Base-by-base conservation (phyloP, 2,888 invertebrate species). In the Xestia sexstrigata region DNA sequence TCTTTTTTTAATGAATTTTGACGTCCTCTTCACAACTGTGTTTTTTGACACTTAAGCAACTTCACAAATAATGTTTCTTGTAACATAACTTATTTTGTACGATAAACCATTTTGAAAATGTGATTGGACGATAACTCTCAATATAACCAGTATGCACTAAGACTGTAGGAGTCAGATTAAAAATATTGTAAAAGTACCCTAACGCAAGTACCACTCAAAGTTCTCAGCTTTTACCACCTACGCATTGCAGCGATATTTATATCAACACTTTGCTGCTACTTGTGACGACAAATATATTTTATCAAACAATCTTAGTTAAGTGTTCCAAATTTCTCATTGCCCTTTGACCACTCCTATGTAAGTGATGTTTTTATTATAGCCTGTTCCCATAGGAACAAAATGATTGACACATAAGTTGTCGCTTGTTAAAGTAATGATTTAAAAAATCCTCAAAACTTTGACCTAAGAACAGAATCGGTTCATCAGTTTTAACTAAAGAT, bases 141-240 rank as follows among this genome's bases (percentile, higher is more conserved):
- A 45, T 35, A 30, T 20, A 77, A 63, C 55, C 45, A 35, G 23
- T 35, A 35, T 39, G 15, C 11, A 11, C 17, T 67, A 26, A 55
- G 7, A n/a, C n/a, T 55, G 58, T 73, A 68, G 74, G 65, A 47
- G 80, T 71, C n/a, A 70, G 39, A 74, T 74, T 74, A 58, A 77
- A 76, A 74, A 68, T 20, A 62, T 52, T 66, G 30, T 66, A 52
- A 30, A 26, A 47, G 45, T 70, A 55, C n/a, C 60, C 45, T 63
- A 84, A 83, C 73, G 70, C 74, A 55, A 72, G 84, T 79, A 49
- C n/a, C 26, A 52, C 70, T 69, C 45, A 52, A 76, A 58, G 52
- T 77, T 63, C 39, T 65, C 30, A 81, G 42, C 11, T 62, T 67
- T 52, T 49, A 47, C 67, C 49, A 55, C 77, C 81, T 73, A 84